Conservation (phyloP, 2,113 vertebrate genomes). For the Xerus inauris region DNA sequence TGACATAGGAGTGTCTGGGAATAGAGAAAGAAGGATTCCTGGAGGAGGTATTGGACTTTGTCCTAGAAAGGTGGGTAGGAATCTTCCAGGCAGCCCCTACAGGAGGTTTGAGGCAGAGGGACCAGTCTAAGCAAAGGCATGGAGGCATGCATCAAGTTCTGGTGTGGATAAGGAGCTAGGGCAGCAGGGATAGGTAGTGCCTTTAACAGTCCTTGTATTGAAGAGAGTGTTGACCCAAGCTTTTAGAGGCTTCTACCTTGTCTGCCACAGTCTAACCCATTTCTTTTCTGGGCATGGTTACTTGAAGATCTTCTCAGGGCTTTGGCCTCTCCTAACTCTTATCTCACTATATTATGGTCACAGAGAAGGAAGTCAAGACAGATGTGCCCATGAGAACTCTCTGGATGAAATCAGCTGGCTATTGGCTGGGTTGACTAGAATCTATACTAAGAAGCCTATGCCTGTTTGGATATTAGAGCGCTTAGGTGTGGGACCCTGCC, state of each 20-base stretch:
- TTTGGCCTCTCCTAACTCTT: neutral
- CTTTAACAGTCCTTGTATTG: rapidly evolving
- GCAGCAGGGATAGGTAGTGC: neutral
- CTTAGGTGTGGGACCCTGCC: neutral
- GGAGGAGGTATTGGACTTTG: neutral
- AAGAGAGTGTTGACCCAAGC: no score
- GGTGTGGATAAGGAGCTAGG: neutral
- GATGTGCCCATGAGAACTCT: neutral
- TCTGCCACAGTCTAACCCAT: neutral
- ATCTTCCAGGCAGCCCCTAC: neutral
- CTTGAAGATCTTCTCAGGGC: neutral
- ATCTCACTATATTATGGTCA: neutral
- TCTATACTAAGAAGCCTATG: neutral
- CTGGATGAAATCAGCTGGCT: neutral
- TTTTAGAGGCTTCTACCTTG: neutral
- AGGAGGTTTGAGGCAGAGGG: neutral
- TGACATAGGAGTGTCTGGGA: neutral
- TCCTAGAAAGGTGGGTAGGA: neutral
- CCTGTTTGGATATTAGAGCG: neutral
- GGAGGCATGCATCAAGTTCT: neutral
- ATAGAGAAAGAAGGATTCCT: neutral
- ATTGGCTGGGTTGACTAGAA: neutral
- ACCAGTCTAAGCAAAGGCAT: neutral
- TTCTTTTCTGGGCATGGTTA: neutral
- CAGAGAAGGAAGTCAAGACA: neutral